Base-by-base conservation (phyloP, 2,797 vertebrate species). In the Hyperoplus immaculatus region DNA sequence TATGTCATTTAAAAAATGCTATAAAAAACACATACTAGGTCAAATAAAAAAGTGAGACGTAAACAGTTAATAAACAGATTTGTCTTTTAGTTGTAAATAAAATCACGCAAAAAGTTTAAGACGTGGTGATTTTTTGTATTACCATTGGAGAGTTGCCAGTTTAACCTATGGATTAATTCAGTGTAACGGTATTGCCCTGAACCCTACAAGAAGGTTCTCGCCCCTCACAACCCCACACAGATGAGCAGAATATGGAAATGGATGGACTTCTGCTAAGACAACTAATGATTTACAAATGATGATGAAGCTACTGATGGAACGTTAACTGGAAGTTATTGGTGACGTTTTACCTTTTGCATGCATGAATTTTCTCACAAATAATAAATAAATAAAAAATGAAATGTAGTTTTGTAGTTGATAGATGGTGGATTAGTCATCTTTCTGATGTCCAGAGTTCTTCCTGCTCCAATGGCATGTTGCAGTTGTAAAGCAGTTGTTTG, bases 361-460 rank as follows among this genome's bases (percentile, higher is more conserved):
- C 51, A 75, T 58, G 54, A 66, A 18, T 68, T 50, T 74, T 65
- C 39, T 60, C 53, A 46, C 13, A 14, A 66, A 61, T 78, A 56
- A 82, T 6, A 62, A 41, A 81, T 84, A 69, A 36, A 9, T 49
- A 45, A 63, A 56, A 56, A 47, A 58, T 80, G 47, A 66, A 41
- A 63, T 75, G 81, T 42, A 69, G 74, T 45, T 67, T 81, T 68
- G 57, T 47, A 69, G 80, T 61, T 75, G 75, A 70, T 29, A 76
- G 78, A 88, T 76, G 83, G 57, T 60, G 69, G 63, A 74, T 89
- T 86, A 87, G 76, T 87, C 53, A 58, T 80, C 51, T 54, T 61
- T 51, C 16, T 62, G 71, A 77, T 76, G 51, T 78, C 77, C 74
- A 80, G 66, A 69, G 65, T 49, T 71, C 67, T 71, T 82, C 76